Evolutionary conservation across 2,113 vertebrate species (phyloP), one percentile per base, ranked within the genome.

Genomic region (Vimba vimba): DNA sequence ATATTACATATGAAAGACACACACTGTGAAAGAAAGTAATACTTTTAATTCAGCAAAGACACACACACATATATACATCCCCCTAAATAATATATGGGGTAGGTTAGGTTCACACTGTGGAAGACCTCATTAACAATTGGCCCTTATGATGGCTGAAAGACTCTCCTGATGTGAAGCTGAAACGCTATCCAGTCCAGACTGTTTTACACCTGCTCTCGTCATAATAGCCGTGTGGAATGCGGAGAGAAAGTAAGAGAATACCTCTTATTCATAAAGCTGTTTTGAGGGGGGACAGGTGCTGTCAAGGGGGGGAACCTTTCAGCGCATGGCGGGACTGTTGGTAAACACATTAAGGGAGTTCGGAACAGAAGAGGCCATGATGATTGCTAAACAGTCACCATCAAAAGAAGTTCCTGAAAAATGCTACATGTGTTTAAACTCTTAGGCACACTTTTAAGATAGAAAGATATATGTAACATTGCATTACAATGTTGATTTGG

Each of bases 171-270:
- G 79, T 52, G 52, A 74, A 62, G 17, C 75, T 79, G 62, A 45
- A 43, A 43, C n/a, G 47, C 47, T 76, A 39, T 27, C 82, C 75
- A 79, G 81, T 21, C 81, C 75, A 55, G 60, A 86, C 84, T 52
- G 84, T 87, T 88, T 77, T 86, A 86, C 92, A 93, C 89, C 92
- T 93, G 91, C 91, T 91, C 73, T 81, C 50, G 6, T 43, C 80
- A 87, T 89, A 91, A 92, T 86, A 82, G 91, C 80, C 77, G 75
- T 80, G 47, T 84, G 89, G 90, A 89, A 87, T 92, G 47, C 59
- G 76, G 57, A 83, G 89, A 47, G 88, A 91, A 90, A 91, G 87
- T 87, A 60, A 81, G 86, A 89, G 87, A 86, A 85, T 84, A 90
- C 75, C 83, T 85, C 85, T 90, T 83, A 91, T 89, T 86, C 62